Evolutionary conservation across 2,888 invertebrate species (phyloP).

Genomic region (Leptinotarsa tumamoca): DNA sequence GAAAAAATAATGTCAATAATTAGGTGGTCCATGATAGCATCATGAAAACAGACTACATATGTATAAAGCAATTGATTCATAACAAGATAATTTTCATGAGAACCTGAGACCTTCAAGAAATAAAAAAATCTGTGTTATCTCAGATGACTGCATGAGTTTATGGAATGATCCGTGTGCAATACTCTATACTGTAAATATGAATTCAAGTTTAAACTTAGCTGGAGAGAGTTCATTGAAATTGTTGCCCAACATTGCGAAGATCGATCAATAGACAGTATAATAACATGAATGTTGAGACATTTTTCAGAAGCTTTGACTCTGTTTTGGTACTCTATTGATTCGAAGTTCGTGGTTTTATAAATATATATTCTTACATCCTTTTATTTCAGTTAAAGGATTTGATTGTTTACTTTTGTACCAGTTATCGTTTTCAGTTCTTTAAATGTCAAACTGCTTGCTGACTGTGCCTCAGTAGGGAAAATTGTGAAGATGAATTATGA

Average conservation of each 20-base stretch:
- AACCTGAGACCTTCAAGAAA: background rate
- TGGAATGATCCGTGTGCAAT: background rate
- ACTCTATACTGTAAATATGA: background rate
- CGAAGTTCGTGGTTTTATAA: background rate
- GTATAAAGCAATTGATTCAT: too few relatives aligned
- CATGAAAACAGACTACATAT: too few relatives aligned
- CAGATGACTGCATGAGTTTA: background rate
- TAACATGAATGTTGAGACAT: background rate
- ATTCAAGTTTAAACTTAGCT: conserved; percentile 3
- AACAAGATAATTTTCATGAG: background rate
- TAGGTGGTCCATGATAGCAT: too few relatives aligned
- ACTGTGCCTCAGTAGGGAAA: conserved; percentile 15
- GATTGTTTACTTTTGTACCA: conserved; percentile 1
- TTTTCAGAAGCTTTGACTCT: background rate
- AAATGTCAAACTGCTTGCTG: conserved; percentile 11
- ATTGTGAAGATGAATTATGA: background rate
- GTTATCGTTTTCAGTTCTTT: conserved; percentile 2
- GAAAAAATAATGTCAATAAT: too few relatives aligned
- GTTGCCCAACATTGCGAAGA: background rate
- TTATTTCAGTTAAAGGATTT: background rate
- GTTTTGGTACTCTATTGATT: background rate
- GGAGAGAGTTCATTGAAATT: background rate
- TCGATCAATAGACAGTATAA: background rate
- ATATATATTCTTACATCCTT: background rate
- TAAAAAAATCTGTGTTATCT: background rate